A percentile compares a stretch with the other conserved stretches of the same genome.
phyloP scores from a whole-genome alignment of 1,140 invertebrate species.

The Coptotermes formosanus region DNA sequence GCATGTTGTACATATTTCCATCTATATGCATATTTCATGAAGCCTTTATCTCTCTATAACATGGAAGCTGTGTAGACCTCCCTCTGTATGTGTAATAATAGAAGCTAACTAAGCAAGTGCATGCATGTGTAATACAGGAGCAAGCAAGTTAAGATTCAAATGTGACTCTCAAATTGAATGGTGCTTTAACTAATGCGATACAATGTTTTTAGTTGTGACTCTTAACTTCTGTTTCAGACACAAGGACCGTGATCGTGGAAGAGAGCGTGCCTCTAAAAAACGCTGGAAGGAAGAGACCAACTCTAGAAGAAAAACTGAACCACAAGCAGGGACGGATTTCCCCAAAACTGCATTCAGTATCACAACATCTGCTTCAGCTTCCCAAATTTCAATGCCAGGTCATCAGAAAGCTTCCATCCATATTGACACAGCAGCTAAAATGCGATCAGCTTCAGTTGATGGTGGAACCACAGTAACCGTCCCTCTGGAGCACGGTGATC shows the following conservation, averaged over 20 bases:
- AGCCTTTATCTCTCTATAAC: no score
- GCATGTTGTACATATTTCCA: no score
- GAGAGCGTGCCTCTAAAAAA: conserved; percentile 12
- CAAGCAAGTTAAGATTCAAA: no score
- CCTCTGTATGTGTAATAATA: no score
- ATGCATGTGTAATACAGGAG: no score
- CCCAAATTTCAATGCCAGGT: background rate
- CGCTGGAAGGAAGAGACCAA: conserved; percentile 9
- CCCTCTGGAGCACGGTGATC: background rate
- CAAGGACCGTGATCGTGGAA: conserved; percentile 27
- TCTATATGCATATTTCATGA: no score
- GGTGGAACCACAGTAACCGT: background rate
- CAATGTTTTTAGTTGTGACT: background rate
- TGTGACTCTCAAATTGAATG: no score
- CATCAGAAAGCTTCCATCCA: background rate
- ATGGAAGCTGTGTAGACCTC: no score
- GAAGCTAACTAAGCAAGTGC: no score
- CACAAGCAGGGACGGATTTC: background rate
- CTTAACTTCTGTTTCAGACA: conserved; percentile 40
- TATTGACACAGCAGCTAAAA: background rate
- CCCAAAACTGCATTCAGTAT: background rate
- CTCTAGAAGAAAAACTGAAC: background rate
- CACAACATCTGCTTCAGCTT: background rate
- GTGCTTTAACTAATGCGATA: no score
- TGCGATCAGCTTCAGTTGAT: background rate